Conservation (phyloP, 2,113 vertebrate species). For the Muscicapa adusta region DNA sequence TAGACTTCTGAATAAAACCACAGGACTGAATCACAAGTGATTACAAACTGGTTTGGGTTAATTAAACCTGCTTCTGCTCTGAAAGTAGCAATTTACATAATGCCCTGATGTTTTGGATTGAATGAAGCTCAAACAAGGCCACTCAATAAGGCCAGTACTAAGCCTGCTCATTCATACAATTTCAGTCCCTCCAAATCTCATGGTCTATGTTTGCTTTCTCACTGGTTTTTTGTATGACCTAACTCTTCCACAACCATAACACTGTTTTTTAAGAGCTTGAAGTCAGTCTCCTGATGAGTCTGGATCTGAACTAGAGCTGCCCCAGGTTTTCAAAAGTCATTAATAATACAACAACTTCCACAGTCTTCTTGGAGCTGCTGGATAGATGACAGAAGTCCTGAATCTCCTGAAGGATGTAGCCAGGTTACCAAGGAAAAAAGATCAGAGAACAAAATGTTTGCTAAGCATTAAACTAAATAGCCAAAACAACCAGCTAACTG, state of each 20-base stretch:
- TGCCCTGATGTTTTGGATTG: background rate
- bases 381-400: background rate
- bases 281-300: background rate
- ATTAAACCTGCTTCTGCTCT: background rate
- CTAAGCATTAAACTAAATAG: background rate
- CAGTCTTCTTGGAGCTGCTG: background rate
- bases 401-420: background rate
- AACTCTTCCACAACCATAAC: background rate
- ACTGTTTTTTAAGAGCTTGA: background rate
- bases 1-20: background rate
- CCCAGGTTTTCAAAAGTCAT: background rate
- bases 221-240: background rate
- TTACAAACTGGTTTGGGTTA: background rate
- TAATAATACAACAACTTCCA: background rate
- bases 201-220: background rate
- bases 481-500: background rate
- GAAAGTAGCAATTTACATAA: background rate
- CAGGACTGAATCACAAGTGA: background rate
- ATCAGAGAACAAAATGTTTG: background rate
- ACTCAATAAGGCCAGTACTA: background rate
- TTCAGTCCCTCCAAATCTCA: background rate
- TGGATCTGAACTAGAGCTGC: background rate
- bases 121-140: background rate
- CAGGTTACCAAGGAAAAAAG: background rate
- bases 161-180: background rate